Conservation (phyloP, 2,888 invertebrate species). For the Nemoura dubitans region DNA sequence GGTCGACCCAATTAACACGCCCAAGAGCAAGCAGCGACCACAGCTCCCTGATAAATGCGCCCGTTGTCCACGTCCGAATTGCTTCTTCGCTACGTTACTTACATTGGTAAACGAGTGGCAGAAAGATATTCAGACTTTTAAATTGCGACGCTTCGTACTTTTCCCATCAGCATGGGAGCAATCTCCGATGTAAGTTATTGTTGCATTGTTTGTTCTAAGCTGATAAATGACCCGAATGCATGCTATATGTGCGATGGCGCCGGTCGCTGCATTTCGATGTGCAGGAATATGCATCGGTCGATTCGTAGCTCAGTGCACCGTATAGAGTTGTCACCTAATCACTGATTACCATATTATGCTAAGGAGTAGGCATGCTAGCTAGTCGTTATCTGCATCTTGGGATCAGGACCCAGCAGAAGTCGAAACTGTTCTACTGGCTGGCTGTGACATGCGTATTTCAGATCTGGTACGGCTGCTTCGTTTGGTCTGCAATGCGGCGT, state of each 20-base stretch:
- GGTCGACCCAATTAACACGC: background rate
- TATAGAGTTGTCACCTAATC: constrained; percentile 39
- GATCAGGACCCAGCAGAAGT: constrained; percentile 28
- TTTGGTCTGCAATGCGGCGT: background rate
- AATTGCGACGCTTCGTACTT: background rate
- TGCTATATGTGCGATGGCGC: background rate
- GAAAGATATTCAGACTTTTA: background rate
- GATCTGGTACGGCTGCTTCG: background rate
- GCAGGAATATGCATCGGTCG: constrained; percentile 3
- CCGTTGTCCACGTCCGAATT: background rate
- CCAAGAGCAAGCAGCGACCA: background rate
- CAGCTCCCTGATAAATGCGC: background rate
- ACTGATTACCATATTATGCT: constrained; percentile 38
- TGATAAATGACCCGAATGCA: background rate
- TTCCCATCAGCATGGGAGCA: background rate
- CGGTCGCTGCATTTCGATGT: background rate
- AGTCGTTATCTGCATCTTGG: constrained; percentile 27
- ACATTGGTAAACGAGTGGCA: background rate
- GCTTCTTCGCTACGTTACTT: background rate
- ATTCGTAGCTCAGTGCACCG: background rate
- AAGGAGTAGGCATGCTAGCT: constrained; percentile 1
- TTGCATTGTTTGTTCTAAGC: background rate
- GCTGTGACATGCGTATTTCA: constrained; percentile 29
- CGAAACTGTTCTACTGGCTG: background rate
- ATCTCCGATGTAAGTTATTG: background rate